Percentiles rank a stretch among this genome's conserved stretches.
phyloP scores from a whole-genome alignment of 2,888 invertebrate species.

The Eueremaeus valkanovi region DNA sequence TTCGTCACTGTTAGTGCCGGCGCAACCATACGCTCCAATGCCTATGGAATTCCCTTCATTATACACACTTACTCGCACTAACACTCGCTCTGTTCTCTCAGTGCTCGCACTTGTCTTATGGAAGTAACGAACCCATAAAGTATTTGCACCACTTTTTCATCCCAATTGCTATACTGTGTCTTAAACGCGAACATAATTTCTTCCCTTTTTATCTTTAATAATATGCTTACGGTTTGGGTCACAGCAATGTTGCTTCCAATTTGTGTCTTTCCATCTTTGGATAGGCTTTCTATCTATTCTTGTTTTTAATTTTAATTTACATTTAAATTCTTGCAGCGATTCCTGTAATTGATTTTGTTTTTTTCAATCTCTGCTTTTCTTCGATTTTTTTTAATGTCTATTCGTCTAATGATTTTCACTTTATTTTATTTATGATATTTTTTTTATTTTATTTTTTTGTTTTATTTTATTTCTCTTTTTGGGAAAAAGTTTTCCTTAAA shows the following conservation, averaged over 20 bases:
- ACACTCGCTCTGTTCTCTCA: background rate
- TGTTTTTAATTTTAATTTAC: background rate
- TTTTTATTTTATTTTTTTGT: background rate
- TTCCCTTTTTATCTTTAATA: background rate
- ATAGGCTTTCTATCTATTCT: background rate
- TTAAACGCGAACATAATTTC: background rate
- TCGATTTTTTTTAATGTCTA: too few relatives aligned
- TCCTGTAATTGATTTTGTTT: background rate
- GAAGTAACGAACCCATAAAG: conserved; percentile 16
- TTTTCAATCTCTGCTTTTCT: background rate
- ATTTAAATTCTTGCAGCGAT: background rate
- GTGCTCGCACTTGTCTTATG: too few relatives aligned
- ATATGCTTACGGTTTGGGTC: background rate
- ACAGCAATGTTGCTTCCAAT: background rate
- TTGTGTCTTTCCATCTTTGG: background rate
- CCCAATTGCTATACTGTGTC: background rate
- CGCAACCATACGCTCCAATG: background rate
- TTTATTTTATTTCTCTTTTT: background rate
- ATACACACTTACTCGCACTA: background rate
- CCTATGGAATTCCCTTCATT: background rate
- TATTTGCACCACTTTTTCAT: conserved; percentile 3
- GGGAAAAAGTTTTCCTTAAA: background rate
- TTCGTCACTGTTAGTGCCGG: conserved; percentile 1
- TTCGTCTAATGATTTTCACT: background rate
- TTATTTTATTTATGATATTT: too few relatives aligned